Percentiles rank a stretch among this genome's conserved stretches.
Conservation (phyloP, 64 coral and sea anemone species). For the Catalaphyllia jardinei region DNA sequence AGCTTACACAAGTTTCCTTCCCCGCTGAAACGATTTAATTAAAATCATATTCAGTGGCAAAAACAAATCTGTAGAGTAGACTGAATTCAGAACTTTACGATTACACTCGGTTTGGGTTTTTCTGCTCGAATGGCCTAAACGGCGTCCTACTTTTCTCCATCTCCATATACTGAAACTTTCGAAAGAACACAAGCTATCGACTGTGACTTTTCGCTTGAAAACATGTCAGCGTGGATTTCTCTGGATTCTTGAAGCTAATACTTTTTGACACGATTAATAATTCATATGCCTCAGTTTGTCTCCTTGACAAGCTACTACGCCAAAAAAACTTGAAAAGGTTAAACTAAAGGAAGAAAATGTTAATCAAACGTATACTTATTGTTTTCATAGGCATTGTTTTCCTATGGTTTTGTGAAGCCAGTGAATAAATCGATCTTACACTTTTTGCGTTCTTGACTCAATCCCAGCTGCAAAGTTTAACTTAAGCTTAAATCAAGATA, state of each 20-base stretch:
- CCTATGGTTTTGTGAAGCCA: too few species aligned
- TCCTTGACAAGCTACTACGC: neutral
- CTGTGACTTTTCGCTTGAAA: neutral
- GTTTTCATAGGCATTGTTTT: too few species aligned
- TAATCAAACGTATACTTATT: neutral
- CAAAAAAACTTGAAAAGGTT: neutral
- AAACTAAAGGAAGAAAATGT: neutral
- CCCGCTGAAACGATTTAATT: neutral
- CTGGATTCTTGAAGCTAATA: neutral
- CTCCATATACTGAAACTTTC: neutral
- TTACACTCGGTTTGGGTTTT: neutral
- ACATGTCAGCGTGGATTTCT: neutral
- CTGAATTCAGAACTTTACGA: neutral
- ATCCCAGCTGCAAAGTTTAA: too few species aligned
- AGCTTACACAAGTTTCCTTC: neutral
- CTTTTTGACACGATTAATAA: neutral
- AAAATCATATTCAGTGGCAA: neutral
- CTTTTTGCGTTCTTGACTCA: too few species aligned
- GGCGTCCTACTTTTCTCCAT: neutral
- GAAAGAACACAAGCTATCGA: neutral
- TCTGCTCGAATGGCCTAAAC: neutral
- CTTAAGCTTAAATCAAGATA: too few species aligned
- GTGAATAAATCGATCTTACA: too few species aligned
- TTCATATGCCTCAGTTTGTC: constrained; percentile 5
- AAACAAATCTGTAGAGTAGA: neutral